A percentile compares a stretch with the other conserved stretches of the same genome.
Evolutionary conservation across 2,888 invertebrate species (phyloP).

Genomic region (Netelia fuscicornis): DNA sequence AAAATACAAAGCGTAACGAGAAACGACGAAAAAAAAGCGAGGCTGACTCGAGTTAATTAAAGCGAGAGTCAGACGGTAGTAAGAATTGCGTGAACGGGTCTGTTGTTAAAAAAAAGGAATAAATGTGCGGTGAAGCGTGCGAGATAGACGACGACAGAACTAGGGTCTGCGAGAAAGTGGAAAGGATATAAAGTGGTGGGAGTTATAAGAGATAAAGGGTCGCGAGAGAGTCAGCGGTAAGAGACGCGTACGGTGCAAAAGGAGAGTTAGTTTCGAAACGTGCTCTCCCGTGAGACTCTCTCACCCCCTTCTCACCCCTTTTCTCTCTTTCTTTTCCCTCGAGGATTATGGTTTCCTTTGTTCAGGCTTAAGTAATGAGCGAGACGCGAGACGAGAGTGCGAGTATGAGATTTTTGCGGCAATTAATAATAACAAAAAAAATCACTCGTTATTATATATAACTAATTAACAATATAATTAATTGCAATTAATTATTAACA

Average conservation of each 20-base stretch:
- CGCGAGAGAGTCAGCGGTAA: slow-evolving; percentile 16
- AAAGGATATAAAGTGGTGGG: slow-evolving; percentile 24
- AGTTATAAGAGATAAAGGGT: slow-evolving; percentile 18
- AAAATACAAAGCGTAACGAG: slow-evolving; percentile 4
- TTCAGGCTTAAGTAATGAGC: slow-evolving; percentile 42
- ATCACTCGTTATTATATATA: no score
- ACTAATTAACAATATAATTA: no score
- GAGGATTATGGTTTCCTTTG: slow-evolving; percentile 42
- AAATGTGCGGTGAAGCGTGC: slow-evolving; percentile 51
- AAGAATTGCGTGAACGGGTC: slow-evolving; percentile 30
- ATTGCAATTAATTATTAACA: no score
- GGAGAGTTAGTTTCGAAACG: slow-evolving; percentile 12
- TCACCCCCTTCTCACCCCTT: no score
- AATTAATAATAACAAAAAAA: no score
- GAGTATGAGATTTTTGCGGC: neutral
- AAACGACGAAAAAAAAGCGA: neutral
- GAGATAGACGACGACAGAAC: neutral
- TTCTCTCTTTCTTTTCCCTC: neutral
- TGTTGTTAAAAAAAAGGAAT: slow-evolving; percentile 62
- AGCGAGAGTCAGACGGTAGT: slow-evolving; percentile 57
- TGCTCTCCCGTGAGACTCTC: neutral
- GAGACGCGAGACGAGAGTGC: slow-evolving; percentile 1
- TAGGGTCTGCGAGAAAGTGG: slow-evolving; percentile 7
- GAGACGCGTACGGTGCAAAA: slow-evolving; percentile 7
- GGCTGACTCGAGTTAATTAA: slow-evolving; percentile 73